phyloP scores from a whole-genome alignment of 2,888 invertebrate genomes.

The Synanthedon vespiformis region DNA sequence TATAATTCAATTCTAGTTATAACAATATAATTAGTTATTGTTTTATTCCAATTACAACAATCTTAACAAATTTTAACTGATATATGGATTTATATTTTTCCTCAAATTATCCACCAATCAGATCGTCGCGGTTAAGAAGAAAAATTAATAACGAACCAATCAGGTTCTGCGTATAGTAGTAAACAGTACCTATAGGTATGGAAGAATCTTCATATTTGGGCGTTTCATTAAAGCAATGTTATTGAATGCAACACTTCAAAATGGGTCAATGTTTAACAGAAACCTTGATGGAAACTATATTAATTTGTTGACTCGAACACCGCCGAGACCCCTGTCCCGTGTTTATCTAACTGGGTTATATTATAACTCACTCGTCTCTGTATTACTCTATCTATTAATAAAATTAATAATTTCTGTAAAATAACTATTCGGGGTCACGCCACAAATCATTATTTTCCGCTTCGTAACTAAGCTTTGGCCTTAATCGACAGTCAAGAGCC shows the following conservation, averaged over 20 bases:
- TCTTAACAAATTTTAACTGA: too few relatives aligned
- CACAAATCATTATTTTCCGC: not conserved
- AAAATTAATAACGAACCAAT: too few relatives aligned
- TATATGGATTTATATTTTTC: too few relatives aligned
- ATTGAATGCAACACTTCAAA: not conserved
- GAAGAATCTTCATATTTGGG: too few relatives aligned
- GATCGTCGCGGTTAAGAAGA: too few relatives aligned
- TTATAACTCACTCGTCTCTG: not conserved
- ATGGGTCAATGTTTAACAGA: slow-evolving; percentile 47
- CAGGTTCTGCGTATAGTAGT: too few relatives aligned
- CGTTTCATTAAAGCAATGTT: too few relatives aligned
- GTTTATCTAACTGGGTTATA: slow-evolving; percentile 56
- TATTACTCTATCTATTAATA: not conserved
- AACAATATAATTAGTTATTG: too few relatives aligned
- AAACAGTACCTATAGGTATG: too few relatives aligned
- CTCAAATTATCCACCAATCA: too few relatives aligned
- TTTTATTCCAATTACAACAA: too few relatives aligned
- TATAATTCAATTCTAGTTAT: too few relatives aligned
- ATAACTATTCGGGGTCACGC: not conserved
- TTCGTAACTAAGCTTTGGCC: not conserved
- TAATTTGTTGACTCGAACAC: slow-evolving; percentile 3
- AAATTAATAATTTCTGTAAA: not conserved
- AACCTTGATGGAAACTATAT: slow-evolving; percentile 32
- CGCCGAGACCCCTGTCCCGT: slow-evolving; percentile 18
- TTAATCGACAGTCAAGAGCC: not conserved